These are phyloP conservation scores for Papilio elwesi DNA, from an alignment of 2,888 invertebrate species.

Conservation along the genomic window DNA sequence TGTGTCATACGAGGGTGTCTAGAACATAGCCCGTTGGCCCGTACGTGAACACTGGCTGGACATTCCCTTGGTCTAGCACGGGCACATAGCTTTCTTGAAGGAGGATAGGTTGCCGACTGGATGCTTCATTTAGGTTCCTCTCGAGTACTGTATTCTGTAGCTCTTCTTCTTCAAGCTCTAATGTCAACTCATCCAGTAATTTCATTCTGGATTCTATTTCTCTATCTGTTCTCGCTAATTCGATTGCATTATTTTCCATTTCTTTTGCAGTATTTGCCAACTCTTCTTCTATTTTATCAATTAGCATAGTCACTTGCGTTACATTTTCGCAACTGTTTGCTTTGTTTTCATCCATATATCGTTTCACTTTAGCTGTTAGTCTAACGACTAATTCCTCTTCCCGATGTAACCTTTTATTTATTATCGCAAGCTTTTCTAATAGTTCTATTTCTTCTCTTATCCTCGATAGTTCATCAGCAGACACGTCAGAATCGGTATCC, in stretches of 20 bases:
- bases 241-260: slow-evolving; percentile 80
- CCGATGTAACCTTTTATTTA: slow-evolving; percentile 89
- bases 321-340: slow-evolving; percentile 79
- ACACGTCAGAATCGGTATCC: slow-evolving; percentile 80
- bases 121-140: slow-evolving; percentile 74
- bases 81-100: slow-evolving; percentile 78
- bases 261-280: slow-evolving; percentile 78
- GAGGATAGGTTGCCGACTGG: slow-evolving; percentile 75
- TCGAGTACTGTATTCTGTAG: slow-evolving; percentile 78
- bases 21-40: slow-evolving; percentile 65
- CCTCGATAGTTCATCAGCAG: slow-evolving; percentile 82
- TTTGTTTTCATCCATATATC: slow-evolving; percentile 83
- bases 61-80: slow-evolving; percentile 67
- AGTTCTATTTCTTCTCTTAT: slow-evolving; percentile 88
- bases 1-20: slow-evolving; percentile 80
- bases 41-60: slow-evolving; percentile 51
- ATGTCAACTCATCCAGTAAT: slow-evolving; percentile 80
- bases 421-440: slow-evolving; percentile 88
- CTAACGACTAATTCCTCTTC: slow-evolving; percentile 90
- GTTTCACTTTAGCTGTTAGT: slow-evolving; percentile 86
- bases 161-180: slow-evolving; percentile 81
- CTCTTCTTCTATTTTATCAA: slow-evolving; percentile 82
- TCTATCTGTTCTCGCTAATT: slow-evolving; percentile 78
- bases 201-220: slow-evolving; percentile 82
- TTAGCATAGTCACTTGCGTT: slow-evolving; percentile 75